A percentile compares a stretch with the other conserved stretches of the same genome.
phyloP scores from a whole-genome alignment of 2,113 vertebrate genomes.

The Chamaea fasciata region DNA sequence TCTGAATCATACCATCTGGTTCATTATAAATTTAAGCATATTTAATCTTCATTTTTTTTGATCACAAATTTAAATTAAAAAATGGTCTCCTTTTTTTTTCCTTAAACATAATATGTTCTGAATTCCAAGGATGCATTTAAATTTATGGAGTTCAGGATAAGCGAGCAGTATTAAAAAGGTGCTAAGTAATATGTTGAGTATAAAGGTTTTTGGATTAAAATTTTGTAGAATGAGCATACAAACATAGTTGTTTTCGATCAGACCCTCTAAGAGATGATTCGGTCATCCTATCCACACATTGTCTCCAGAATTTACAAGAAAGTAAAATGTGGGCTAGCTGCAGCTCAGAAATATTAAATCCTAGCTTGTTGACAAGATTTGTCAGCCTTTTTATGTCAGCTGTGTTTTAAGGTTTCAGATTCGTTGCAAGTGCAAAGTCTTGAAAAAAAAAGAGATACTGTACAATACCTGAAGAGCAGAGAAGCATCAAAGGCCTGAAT shows the following conservation, averaged over 20 bases:
- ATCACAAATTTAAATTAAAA: not conserved
- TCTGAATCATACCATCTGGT: not conserved
- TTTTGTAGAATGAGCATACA: not conserved
- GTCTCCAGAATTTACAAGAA: not conserved
- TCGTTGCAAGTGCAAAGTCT: not conserved
- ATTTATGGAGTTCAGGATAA: not conserved
- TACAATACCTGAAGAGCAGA: not conserved
- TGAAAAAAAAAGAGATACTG: not conserved
- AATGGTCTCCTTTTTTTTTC: not conserved
- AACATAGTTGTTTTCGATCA: not conserved
- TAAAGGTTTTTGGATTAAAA: not conserved
- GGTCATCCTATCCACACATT: not conserved
- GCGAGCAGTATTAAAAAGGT: not conserved
- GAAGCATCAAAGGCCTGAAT: not conserved
- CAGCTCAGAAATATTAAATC: not conserved
- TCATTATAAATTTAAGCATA: not conserved
- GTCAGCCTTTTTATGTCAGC: not conserved
- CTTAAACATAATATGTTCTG: not conserved
- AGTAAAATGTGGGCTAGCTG: not conserved
- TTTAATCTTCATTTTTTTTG: not conserved
- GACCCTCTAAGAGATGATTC: not conserved
- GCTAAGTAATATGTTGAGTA: not conserved
- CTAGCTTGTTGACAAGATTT: not conserved
- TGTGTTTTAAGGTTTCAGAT: not conserved
- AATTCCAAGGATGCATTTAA: not conserved